A percentile compares a stretch with the other conserved stretches of the same genome.
phyloP scores from a whole-genome alignment of 2,797 vertebrate species.

The Aphelocoma californica region DNA sequence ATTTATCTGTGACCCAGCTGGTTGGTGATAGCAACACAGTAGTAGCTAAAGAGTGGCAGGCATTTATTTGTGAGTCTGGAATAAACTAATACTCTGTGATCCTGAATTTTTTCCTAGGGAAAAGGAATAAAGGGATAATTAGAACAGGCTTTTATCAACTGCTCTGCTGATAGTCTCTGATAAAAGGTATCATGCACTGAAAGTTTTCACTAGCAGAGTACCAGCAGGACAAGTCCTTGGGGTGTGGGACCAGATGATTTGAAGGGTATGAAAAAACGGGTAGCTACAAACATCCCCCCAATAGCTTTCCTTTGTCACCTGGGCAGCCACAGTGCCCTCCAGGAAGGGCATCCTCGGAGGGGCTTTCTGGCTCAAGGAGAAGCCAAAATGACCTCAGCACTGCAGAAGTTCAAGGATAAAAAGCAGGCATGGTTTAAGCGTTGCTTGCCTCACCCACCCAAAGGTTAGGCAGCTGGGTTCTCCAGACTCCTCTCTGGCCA shows the following conservation, averaged over 20 bases:
- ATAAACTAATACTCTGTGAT: background rate
- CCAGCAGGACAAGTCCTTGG: background rate
- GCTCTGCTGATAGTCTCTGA: background rate
- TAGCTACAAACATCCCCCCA: background rate
- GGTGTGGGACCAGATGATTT: background rate
- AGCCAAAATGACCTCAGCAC: background rate
- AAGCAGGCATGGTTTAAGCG: background rate
- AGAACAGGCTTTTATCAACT: background rate
- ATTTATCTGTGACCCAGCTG: background rate
- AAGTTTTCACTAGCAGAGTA: background rate
- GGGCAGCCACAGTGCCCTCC: background rate
- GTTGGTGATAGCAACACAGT: background rate
- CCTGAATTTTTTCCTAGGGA: background rate
- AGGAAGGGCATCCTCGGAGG: background rate
- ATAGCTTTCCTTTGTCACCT: background rate
- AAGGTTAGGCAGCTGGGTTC: background rate
- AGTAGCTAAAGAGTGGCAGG: background rate
- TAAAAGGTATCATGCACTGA: background rate
- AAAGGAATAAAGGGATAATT: background rate
- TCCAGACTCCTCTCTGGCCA: background rate
- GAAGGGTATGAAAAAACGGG: background rate
- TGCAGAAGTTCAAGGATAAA: background rate
- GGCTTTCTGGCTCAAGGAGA: rapidly evolving
- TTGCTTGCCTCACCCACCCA: background rate
- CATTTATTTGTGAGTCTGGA: background rate